phyloP scores from a whole-genome alignment of 2,113 vertebrate species.

The Nesoenas mayeri region DNA sequence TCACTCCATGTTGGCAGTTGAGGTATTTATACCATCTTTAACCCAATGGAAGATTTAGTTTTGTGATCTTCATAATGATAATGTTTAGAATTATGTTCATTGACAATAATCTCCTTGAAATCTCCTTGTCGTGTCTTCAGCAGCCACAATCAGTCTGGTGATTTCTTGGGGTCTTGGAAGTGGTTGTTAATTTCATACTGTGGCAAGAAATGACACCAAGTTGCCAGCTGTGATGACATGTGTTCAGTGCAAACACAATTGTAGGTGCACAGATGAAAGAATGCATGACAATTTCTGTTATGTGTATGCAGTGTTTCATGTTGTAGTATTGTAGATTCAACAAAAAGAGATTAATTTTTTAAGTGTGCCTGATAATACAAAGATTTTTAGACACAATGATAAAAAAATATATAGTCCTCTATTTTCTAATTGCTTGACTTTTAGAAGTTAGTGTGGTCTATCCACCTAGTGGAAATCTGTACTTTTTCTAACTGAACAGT shows the following conservation, averaged over 20 bases:
- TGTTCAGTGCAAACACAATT: background rate
- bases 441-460: background rate
- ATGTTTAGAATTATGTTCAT: background rate
- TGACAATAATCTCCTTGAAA: background rate
- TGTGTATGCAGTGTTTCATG: background rate
- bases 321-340: background rate
- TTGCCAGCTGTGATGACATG: background rate
- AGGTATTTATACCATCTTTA: background rate
- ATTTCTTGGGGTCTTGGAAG: background rate
- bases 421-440: background rate
- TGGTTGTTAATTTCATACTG: background rate
- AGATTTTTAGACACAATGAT: background rate
- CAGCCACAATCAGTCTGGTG: background rate
- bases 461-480: background rate
- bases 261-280: background rate
- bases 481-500: background rate
- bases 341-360: background rate
- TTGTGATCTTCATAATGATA: background rate
- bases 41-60: background rate
- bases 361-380: background rate
- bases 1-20: background rate
- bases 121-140: background rate
- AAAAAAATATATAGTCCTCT: background rate
- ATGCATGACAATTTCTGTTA: background rate
- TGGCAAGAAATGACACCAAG: background rate